Conservation (phyloP, 2,797 vertebrate genomes). For the Remorina albescens region DNA sequence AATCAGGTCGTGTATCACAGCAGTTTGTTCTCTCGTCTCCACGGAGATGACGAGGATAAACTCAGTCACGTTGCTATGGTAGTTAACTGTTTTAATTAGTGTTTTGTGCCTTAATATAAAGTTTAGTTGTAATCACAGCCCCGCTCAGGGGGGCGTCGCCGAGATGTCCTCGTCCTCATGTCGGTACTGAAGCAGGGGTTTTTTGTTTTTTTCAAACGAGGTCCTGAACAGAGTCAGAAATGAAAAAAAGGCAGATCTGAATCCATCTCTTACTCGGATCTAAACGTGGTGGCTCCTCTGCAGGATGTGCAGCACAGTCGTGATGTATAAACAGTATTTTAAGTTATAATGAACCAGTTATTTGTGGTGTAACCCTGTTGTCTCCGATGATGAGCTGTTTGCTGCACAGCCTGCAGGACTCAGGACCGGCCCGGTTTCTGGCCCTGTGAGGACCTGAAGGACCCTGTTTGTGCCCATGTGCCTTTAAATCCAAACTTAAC, state of each 20-base stretch:
- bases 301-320: conserved; percentile 87
- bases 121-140: conserved; percentile 52
- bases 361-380: conserved; percentile 79
- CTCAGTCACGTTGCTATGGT: conserved; percentile 52
- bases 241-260: background rate
- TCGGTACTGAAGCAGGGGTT: conserved; percentile 52
- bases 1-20: conserved; percentile 45
- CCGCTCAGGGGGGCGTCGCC: conserved; percentile 31
- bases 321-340: conserved; percentile 97
- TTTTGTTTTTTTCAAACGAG: background rate
- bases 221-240: conserved; percentile 13
- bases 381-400: conserved; percentile 66
- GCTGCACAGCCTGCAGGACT: conserved; percentile 64
- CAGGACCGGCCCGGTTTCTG: conserved; percentile 15
- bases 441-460: conserved; percentile 71
- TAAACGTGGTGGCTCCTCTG: background rate
- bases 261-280: no score
- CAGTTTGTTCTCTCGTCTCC: conserved; percentile 38
- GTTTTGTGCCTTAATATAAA: conserved; percentile 77
- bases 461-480: conserved; percentile 73
- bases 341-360: conserved; percentile 95
- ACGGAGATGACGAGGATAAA: conserved; percentile 13
- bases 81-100: conserved; percentile 65
- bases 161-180: conserved; percentile 1
- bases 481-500: conserved; percentile 85